Base-by-base conservation (phyloP, 92 coral and sea anemone species). In the Porites cylindrica region DNA sequence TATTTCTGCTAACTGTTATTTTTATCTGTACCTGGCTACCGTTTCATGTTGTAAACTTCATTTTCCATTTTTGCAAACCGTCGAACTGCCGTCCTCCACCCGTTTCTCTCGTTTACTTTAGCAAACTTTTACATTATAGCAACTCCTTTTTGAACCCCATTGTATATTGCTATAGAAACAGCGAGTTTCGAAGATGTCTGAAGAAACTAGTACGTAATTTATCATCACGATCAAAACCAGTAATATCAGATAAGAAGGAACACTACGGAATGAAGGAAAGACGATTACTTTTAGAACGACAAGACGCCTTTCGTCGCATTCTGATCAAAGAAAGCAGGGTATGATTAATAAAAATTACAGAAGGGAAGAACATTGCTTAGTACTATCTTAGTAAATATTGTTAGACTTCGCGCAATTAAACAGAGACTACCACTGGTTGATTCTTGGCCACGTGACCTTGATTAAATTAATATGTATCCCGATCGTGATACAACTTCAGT, bases 1-100 rank as follows among this genome's bases (percentile, higher is more conserved):
- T 95, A 53, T 91, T 91, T 60, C 80, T 93, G 18, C 90, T 95
- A 61, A 95, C 98, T 9, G 81, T 86, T 6, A 84, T 95, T 11
- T 95, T 94, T 32, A 61, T 93, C 11, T 80, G 91, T 53, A 94
- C 98, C 18, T 95, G 98, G 98, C 26, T 93, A 68, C 98, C 98
- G 19, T 95, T 95, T 80, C 98, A 95, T 43, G 66, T 95, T 26
- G 72, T 95, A 17, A 87, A 87, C 54, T 92, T 91, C 56, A 66
- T 93, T 51, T 64, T 78, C 50, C 82, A 76, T 76, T 94, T 95
- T 70, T 95, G 98, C 79, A 47, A 52, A n/a, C 51, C 91, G 10
- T 76, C 88, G 13, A 52, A 72, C 0, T 62, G 88, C n/a, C 79
- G 84, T 12, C 90, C 95, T 16, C 63, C 93, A 16, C 75, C 91